Evolutionary conservation across 2,113 vertebrate species (phyloP), one percentile per base, ranked within the genome.

Genomic region (Dicaeum eximium): DNA sequence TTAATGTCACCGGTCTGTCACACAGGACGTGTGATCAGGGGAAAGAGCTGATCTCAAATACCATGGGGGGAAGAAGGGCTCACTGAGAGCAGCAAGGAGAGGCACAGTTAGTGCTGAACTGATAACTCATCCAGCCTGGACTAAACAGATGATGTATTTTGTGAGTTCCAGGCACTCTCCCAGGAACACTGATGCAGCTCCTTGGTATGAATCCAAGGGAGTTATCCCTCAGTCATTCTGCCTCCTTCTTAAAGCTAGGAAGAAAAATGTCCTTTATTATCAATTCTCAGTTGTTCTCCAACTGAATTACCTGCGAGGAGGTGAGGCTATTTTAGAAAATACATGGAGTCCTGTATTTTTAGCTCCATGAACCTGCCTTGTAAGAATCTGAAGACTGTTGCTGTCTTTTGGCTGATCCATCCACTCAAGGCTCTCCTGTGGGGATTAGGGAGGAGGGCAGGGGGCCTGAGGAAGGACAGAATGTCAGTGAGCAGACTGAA

Each of bases 201-300:
- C 73, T 61, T 79, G 84, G 87, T 78, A 31, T 5, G 54, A 85
- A 77, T 64, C 93, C 95, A 93, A 70, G 65, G 38, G 70, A 95
- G 45, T 37, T n/a, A 51, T 37, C 15, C 12, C 65, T 86, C 57
- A 93, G 90, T 90, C 79, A 75, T 79, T 70, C 47, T 82, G 81
- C 74, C 42, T 79, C 7, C 18, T 56, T 90, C 66, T 58, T 94
- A 83, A 90, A 65, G 42, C 83, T 15, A 37, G 69, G 31, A 57
- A 91, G 90, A 88, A 85, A 95, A 97, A 97, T 28, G 62, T 53
- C 82, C 78, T 80, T 65, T 80, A 37, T 82, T 73, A 73, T 38
- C 61, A 88, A 95, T 93, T 84, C 82, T 79, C 87, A 92, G 74
- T 77, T 66, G 87, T 86, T 93, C 86, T 91, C 90, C 82, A 67